Evolutionary conservation across 2,888 invertebrate genomes (phyloP).

Genomic region (Petrophora chlorosata): DNA sequence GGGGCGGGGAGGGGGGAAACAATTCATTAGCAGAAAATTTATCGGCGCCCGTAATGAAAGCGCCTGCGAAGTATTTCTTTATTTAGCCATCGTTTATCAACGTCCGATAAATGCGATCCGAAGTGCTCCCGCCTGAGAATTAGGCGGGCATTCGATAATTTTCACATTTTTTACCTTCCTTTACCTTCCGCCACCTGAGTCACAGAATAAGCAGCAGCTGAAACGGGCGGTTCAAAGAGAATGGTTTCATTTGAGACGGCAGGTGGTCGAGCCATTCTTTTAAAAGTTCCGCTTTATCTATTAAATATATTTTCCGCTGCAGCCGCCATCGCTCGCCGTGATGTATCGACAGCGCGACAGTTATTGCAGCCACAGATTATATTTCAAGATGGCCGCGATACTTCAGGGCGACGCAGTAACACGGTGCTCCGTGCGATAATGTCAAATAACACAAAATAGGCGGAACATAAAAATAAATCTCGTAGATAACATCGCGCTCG

Average conservation of each 20-base stretch:
- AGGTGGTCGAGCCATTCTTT: constrained; percentile 14
- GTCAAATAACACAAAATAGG: constrained; percentile 35
- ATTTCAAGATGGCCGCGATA: constrained; percentile 51
- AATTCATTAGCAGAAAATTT: constrained; percentile 37
- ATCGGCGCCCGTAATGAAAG: constrained; percentile 38
- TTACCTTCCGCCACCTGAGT: not conserved
- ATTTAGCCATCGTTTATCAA: constrained; percentile 50
- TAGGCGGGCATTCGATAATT: constrained; percentile 35
- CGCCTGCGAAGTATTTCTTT: constrained; percentile 43
- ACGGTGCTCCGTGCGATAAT: constrained; percentile 24
- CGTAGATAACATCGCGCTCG: constrained; percentile 27
- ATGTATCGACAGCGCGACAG: constrained; percentile 46
- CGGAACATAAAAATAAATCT: constrained; percentile 36
- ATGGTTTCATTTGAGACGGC: not conserved
- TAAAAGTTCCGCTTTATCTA: constrained; percentile 14
- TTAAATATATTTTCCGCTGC: constrained; percentile 3
- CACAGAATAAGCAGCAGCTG: not conserved
- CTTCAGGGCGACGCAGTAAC: constrained; percentile 31
- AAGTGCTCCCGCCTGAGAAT: constrained; percentile 11
- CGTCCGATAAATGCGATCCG: constrained; percentile 34
- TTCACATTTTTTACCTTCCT: constrained; percentile 20
- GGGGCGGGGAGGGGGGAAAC: constrained; percentile 7
- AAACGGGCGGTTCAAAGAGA: not conserved
- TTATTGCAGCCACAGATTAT: constrained; percentile 55
- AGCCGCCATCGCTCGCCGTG: constrained; percentile 19